Percentiles rank a stretch among this genome's conserved stretches.
These are phyloP conservation scores for Aplodontia rufa DNA, from an alignment of 2,113 vertebrate species.

Conservation along the genomic window DNA sequence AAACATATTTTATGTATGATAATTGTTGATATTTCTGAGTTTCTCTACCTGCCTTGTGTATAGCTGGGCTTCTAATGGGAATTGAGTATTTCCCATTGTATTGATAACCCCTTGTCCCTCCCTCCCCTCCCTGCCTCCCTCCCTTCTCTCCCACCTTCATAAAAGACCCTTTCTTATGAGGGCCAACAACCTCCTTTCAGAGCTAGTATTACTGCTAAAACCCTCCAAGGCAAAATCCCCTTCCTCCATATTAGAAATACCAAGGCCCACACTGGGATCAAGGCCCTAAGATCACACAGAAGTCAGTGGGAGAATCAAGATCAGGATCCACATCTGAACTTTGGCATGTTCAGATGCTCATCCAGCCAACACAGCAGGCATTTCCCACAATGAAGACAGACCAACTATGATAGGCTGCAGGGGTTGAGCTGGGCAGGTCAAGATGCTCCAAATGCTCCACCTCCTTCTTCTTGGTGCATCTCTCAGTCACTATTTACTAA, in stretches of 20 bases:
- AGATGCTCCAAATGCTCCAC: not conserved
- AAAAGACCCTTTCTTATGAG: too few species aligned
- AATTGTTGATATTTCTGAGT: too few species aligned
- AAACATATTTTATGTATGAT: too few species aligned
- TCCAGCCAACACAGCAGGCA: not conserved
- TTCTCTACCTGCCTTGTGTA: too few species aligned
- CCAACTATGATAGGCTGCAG: accelerated
- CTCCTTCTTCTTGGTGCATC: not conserved
- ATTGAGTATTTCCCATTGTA: too few species aligned
- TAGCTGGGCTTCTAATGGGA: too few species aligned
- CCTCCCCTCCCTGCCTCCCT: too few species aligned
- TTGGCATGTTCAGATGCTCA: not conserved
- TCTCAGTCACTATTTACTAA: not conserved
- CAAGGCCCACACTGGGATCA: not conserved
- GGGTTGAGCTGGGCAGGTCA: not conserved
- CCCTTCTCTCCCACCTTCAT: too few species aligned
- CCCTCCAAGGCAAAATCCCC: not conserved
- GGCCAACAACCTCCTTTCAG: not conserved
- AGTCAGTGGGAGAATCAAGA: not conserved
- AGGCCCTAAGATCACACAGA: not conserved
- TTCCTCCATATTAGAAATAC: not conserved
- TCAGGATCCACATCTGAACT: not conserved
- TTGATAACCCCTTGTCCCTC: too few species aligned
- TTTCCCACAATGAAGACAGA: not conserved
- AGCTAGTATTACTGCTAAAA: not conserved